Evolutionary conservation across 1,140 invertebrate genomes (phyloP).

Genomic region (Laupala kohalensis): DNA sequence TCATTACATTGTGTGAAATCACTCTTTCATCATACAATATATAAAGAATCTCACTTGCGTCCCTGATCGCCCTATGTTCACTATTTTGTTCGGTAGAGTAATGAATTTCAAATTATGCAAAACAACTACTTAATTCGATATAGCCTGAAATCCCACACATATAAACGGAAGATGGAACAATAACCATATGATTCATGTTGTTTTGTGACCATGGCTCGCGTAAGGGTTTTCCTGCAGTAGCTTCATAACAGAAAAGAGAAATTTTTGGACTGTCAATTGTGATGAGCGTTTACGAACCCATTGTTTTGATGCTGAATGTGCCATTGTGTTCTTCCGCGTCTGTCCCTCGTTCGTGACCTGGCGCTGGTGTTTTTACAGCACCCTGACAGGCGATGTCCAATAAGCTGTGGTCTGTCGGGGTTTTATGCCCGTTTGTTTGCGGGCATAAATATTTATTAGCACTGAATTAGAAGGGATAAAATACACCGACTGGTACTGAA

Average conservation of each 20-base stretch:
- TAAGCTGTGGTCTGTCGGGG: background rate
- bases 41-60: background rate
- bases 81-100: background rate
- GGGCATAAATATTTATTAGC: background rate
- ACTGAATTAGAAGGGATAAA: no score
- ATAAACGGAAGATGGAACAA: background rate
- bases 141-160: background rate
- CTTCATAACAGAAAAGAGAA: background rate
- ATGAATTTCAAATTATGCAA: background rate
- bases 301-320: background rate
- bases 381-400: background rate
- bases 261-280: background rate
- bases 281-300: background rate
- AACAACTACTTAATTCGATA: background rate
- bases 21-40: background rate
- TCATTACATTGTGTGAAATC: no score
- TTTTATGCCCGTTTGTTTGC: background rate
- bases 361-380: background rate
- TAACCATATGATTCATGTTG: background rate
- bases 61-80: background rate
- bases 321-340: background rate
- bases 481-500: no score
- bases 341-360: background rate
- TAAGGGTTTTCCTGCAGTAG: background rate
- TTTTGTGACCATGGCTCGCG: background rate